phyloP scores from a whole-genome alignment of 2,797 vertebrate genomes.

The Numenius phaeopus region DNA sequence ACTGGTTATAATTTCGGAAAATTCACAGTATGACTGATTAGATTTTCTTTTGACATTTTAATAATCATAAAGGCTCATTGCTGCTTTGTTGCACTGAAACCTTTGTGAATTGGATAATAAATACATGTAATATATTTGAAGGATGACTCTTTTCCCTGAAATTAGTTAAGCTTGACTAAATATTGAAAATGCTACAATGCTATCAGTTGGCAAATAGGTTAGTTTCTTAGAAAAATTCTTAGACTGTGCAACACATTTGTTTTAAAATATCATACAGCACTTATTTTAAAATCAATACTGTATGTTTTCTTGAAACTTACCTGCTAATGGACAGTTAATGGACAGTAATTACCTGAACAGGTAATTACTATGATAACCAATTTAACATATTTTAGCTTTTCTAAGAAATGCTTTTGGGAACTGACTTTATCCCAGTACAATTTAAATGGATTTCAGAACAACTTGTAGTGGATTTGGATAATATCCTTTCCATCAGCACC shows the following conservation, averaged over 20 bases:
- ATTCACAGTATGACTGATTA: slow-evolving; percentile 16
- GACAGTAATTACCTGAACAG: background rate
- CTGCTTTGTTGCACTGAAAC: slow-evolving; percentile 39
- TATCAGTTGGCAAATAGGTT: background rate
- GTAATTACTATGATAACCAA: background rate
- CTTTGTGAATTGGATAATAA: slow-evolving; percentile 54
- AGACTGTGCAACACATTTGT: background rate
- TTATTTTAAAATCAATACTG: background rate
- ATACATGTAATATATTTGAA: slow-evolving; percentile 33
- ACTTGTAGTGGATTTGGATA: background rate
- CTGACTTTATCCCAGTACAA: background rate
- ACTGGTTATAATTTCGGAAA: background rate
- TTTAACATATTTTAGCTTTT: background rate
- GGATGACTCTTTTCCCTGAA: slow-evolving; percentile 10
- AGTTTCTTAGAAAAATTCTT: slow-evolving; percentile 5
- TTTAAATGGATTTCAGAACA: background rate
- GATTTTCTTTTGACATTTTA: slow-evolving; percentile 54
- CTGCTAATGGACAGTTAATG: background rate
- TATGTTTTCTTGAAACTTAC: background rate
- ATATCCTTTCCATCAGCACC: background rate
- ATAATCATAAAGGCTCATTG: slow-evolving; percentile 34
- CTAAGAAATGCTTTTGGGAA: background rate
- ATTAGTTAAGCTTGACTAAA: slow-evolving; percentile 35
- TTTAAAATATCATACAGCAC: background rate
- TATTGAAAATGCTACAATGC: background rate